Conservation (phyloP, 2,888 invertebrate genomes). For the Iphiclides podalirius region DNA sequence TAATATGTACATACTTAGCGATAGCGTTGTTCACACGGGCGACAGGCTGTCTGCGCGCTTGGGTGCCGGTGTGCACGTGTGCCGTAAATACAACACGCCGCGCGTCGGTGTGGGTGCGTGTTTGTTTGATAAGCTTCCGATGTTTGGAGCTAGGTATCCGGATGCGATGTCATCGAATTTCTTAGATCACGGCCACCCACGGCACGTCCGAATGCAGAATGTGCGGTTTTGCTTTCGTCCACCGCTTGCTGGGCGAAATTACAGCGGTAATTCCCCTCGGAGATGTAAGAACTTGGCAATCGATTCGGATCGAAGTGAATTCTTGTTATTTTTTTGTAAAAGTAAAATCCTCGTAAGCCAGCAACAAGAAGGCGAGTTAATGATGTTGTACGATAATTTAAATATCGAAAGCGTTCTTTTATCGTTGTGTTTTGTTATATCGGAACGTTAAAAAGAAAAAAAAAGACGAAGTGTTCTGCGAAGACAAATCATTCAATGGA, state of each 20-base stretch:
- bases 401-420: too few species aligned
- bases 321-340: neutral
- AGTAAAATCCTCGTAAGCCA: too few species aligned
- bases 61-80: constrained; percentile 56
- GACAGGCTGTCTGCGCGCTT: constrained; percentile 76
- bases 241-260: constrained; percentile 12
- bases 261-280: neutral
- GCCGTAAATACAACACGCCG: constrained; percentile 58
- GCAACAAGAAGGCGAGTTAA: too few species aligned
- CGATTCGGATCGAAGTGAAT: too few species aligned
- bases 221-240: constrained; percentile 19
- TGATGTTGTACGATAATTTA: too few species aligned
- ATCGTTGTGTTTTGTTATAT: too few species aligned
- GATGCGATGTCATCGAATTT: constrained; percentile 66
- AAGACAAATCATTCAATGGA: too few species aligned
- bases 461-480: too few species aligned
- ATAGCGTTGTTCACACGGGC: constrained; percentile 74
- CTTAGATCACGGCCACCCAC: constrained; percentile 59
- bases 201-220: constrained; percentile 32
- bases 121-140: constrained; percentile 78
- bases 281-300: neutral
- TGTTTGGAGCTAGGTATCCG: constrained; percentile 65
- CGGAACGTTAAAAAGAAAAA: too few species aligned
- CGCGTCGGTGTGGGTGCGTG: constrained; percentile 63
- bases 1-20: constrained; percentile 63